Evolutionary conservation across 2,113 vertebrate species (phyloP).

Genomic region (Tauraco erythrolophus): DNA sequence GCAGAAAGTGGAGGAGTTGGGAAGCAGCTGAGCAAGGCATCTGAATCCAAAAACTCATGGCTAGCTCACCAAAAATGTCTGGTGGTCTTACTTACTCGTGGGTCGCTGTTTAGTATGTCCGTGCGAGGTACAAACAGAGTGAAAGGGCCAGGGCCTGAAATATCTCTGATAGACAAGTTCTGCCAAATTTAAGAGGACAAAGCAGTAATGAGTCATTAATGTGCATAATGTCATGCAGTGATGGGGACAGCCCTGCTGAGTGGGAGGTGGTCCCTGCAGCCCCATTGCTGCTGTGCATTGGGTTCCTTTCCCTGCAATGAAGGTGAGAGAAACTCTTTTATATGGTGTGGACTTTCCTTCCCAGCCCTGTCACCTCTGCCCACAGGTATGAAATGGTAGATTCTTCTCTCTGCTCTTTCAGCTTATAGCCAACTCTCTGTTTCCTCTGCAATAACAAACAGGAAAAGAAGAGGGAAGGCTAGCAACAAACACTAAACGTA

Average conservation of each 20-base stretch:
- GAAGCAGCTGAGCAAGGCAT: background rate
- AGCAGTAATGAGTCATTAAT: background rate
- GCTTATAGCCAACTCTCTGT: background rate
- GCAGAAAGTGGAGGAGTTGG: background rate
- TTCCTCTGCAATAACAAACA: background rate
- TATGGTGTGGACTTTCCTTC: background rate
- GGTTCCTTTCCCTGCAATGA: background rate
- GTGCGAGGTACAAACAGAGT: slow-evolving; percentile 84
- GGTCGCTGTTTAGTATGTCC: slow-evolving; percentile 23
- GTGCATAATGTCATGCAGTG: rapidly evolving
- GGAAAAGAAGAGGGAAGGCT: background rate
- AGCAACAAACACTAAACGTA: rapidly evolving
- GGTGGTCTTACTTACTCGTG: slow-evolving; percentile 58
- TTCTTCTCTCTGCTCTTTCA: background rate
- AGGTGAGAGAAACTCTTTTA: background rate
- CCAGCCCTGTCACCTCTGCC: background rate
- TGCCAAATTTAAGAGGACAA: slow-evolving; percentile 56
- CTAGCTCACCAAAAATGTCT: background rate
- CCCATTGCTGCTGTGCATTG: rapidly evolving
- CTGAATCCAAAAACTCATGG: background rate
- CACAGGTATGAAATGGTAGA: background rate
- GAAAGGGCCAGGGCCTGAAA: slow-evolving; percentile 84
- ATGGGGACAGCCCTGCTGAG: background rate
- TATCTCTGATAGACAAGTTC: slow-evolving; percentile 69
- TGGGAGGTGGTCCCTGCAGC: background rate